Base-by-base conservation (phyloP, 1,140 invertebrate genomes). In the Oreohelix idahoensis region DNA sequence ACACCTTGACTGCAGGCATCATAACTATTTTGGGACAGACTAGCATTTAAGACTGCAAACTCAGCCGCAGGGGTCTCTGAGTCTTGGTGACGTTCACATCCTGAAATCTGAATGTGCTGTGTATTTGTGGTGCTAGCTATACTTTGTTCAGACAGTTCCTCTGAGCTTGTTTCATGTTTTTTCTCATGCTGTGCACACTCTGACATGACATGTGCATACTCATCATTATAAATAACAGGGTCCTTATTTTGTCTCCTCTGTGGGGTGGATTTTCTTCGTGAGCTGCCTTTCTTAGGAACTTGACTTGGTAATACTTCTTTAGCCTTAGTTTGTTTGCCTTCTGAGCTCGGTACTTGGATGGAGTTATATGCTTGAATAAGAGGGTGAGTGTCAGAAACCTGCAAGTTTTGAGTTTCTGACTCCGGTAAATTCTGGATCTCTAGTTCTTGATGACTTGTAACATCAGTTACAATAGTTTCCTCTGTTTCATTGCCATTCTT, bases 171-270 rank as follows among this genome's bases (percentile, higher is more conserved):
- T 66, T 32, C 5, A 13, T 32, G 29, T 66, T 32, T 66, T 4
- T 66, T 29, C n/a, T 66, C 63, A 10, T 66, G n/a, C n/a, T 66
- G 2, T 29, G 63, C 32, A 10, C 11, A 29, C 20, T 32, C 63
- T 66, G 29, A 66, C n/a, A 32, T 66, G n/a, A 32, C 63, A n/a
- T n/a, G n/a, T n/a, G n/a, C n/a, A n/a, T n/a, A n/a, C 32, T 66
- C 29, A 8, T 35, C 29, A 35, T 32, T 66, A 66, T 66, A 66
- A 29, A 32, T 23, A 66, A 66, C 38, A 73, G 10, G 32, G 1
- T 35, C 49, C 58, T 81, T 81, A 76, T 84, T 36, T 45, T 83
- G 75, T 71, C 83, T 63, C 51, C 81, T 53, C 74, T 81, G 79
- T 63, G 79, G 73, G 35, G 42, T 53, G 58, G 71, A 82, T 71